Percentiles rank a stretch among this genome's conserved stretches.
phyloP scores from a whole-genome alignment of 2,888 invertebrate species.

The Melieria omissa region DNA sequence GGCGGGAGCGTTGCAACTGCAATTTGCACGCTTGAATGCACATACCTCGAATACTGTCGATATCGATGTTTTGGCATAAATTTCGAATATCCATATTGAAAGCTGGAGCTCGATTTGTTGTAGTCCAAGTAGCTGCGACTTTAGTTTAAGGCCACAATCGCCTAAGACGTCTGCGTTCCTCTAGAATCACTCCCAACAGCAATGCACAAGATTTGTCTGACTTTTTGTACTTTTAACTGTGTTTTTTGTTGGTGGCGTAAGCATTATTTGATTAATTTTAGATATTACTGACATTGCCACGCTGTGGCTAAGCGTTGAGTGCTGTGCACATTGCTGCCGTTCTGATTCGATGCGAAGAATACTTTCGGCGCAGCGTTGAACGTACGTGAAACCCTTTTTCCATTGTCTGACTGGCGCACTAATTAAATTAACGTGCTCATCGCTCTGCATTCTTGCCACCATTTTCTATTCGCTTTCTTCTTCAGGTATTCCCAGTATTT shows the following conservation, averaged over 20 bases:
- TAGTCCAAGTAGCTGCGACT: not conserved
- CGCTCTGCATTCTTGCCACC: not conserved
- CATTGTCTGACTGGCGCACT: conserved; percentile 43
- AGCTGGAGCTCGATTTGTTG: not conserved
- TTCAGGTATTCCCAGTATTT: conserved; percentile 21
- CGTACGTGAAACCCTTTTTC: conserved; percentile 16
- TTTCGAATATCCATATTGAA: conserved; percentile 59
- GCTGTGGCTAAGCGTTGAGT: not conserved
- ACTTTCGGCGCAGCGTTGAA: conserved; percentile 14
- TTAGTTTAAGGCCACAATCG: not conserved
- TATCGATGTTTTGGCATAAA: conserved; percentile 60
- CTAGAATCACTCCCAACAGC: conserved; percentile 26
- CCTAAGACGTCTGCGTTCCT: not conserved
- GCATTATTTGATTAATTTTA: not conserved
- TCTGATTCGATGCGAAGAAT: conserved; percentile 36
- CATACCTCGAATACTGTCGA: conserved; percentile 60
- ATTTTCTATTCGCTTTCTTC: conserved; percentile 31
- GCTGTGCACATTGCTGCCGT: conserved; percentile 25
- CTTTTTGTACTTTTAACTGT: not conserved
- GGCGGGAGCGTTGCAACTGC: not conserved
- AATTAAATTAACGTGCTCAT: conserved; percentile 54
- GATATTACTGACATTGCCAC: conserved; percentile 28
- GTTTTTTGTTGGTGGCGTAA: not conserved
- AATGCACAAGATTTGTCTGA: not conserved
- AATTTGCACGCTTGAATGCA: not conserved